Evolutionary conservation across 2,113 vertebrate species (phyloP).

Genomic region (Eurypyga helias): DNA sequence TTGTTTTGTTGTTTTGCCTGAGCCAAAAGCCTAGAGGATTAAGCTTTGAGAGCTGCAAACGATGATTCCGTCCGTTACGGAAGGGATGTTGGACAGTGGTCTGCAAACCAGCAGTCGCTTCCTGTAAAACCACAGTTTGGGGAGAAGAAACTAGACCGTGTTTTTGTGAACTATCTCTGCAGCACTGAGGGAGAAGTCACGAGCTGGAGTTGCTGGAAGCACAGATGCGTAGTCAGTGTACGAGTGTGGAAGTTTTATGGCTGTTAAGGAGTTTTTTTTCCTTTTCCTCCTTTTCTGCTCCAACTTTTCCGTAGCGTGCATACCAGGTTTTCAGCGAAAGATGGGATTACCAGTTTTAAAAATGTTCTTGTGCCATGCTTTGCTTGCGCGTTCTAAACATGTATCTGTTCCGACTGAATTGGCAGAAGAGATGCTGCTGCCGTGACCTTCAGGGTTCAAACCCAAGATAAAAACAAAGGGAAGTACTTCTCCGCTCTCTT

Average conservation of each 20-base stretch:
- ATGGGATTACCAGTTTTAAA: neutral
- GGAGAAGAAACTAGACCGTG: neutral
- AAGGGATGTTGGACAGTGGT: neutral
- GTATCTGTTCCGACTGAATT: neutral
- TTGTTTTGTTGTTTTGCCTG: neutral
- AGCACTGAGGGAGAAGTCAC: neutral
- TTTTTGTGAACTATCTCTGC: slow-evolving; percentile 44
- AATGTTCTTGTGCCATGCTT: neutral
- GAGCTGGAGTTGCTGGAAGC: neutral
- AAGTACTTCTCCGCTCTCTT: neutral
- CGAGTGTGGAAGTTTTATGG: neutral
- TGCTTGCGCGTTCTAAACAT: neutral
- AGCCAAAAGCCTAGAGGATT: neutral
- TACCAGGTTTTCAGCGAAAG: neutral
- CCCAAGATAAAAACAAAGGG: neutral
- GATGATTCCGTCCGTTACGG: neutral
- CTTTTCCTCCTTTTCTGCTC: neutral
- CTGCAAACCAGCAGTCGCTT: rapidly evolving
- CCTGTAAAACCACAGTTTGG: neutral
- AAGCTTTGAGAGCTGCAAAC: rapidly evolving
- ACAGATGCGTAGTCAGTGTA: neutral
- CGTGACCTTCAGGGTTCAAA: slow-evolving; percentile 59
- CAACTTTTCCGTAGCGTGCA: neutral
- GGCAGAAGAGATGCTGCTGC: neutral
- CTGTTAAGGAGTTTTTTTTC: neutral